Evolutionary conservation across 1,140 invertebrate genomes (phyloP), one percentile per base, ranked within the genome.

Genomic region (Drosophila leontia): DNA sequence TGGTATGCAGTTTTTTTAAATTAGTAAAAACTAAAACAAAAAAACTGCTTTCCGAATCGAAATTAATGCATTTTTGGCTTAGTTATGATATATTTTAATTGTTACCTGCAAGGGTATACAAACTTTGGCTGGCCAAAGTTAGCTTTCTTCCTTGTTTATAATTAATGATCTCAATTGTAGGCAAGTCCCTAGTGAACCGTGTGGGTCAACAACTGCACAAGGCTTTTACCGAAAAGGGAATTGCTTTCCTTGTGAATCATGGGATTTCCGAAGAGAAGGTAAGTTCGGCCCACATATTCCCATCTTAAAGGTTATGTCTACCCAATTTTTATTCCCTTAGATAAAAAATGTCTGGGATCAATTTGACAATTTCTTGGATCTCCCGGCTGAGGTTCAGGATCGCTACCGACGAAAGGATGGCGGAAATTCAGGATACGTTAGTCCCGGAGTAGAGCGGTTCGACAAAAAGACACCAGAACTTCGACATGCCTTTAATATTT

Each of bases 251-350:
- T 51, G 95, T 96, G 68, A 96, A 96, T 91, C 96, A 96, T 87
- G 95, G 95, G 63, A 95, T 96, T 78, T 94, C 95, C 50, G 95
- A 95, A 70, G 95, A 95, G 78, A 96, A 96, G 94, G 95, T 96
- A 93, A 59, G 17, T 42, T 50, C 1, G 1, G 9, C 7, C 12
- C 15, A 9, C 6, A 29, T 7, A 17, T 17, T 17, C 7, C 32
- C 37, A 56, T 6, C 19, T 93, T 12, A 3, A n/a, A 23, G 34
- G 1, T 48, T 9, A 7, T 5, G 32, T 0, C 7, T 13, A 6
- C 5, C 11, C 4, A 50, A 17, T n/a, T 3, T 35, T 35, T 6
- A 26, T 13, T 12, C 2, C 12, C 0, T 17, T 51, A 47, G 95
- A 82, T 96, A 57, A 95, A 95, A 91, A 94, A 94, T 3, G 94